Percentiles rank a stretch among this genome's conserved stretches.
Conservation (phyloP, 2,888 invertebrate genomes). For the Cyaniris semiargus region DNA sequence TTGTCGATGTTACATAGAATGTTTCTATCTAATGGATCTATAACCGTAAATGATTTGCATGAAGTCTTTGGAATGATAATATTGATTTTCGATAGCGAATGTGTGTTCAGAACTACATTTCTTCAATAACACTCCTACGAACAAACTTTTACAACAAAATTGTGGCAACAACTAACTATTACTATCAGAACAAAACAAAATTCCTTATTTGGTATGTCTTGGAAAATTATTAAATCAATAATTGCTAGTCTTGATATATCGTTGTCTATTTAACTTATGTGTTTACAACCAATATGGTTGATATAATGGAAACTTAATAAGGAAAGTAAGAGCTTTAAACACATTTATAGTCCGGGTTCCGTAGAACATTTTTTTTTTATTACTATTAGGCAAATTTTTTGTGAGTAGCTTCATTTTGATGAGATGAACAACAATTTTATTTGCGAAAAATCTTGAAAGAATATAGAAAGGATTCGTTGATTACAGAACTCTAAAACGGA, state of each 20-base stretch:
- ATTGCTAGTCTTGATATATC: background rate
- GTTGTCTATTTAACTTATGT: background rate
- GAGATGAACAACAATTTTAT: no score
- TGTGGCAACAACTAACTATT: background rate
- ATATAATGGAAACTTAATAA: background rate
- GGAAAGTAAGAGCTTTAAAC: background rate
- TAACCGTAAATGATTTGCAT: constrained; percentile 5
- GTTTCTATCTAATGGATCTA: background rate
- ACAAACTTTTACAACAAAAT: background rate
- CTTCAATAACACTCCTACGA: background rate
- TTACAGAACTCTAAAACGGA: no score
- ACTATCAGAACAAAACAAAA: background rate
- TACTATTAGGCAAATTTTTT: no score
- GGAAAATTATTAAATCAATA: background rate
- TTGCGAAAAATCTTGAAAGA: no score
- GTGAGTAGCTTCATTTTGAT: no score
- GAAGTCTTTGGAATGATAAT: constrained; percentile 10
- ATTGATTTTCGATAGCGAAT: background rate
- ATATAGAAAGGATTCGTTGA: no score
- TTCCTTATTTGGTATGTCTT: background rate
- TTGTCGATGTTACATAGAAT: constrained; percentile 10
- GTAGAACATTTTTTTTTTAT: no score
- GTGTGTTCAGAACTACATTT: constrained; percentile 1
- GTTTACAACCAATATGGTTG: background rate
- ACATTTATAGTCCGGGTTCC: no score